Base-by-base conservation (phyloP, 2,113 vertebrate genomes). In the Sterrhoptilus dennistouni region DNA sequence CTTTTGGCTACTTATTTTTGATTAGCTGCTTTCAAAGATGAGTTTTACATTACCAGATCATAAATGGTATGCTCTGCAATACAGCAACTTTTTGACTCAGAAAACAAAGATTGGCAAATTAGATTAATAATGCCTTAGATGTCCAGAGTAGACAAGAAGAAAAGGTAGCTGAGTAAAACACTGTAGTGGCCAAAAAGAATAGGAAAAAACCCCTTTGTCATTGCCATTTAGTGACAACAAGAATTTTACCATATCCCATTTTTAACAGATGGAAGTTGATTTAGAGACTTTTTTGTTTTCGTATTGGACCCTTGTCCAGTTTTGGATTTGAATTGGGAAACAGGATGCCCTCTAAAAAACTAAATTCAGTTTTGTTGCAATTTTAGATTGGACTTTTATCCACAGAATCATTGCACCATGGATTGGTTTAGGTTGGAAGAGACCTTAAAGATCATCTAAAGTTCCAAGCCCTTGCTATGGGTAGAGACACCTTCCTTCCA, bases 171-270 rank as follows among this genome's bases (percentile, higher is more conserved):
- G 14, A 72, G 10, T 49, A 65, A 61, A 95, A 65, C 28, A 68
- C 4, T 28, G 2, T 14, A 71, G 3, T 29, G 5, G 35, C 20
- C 3, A 42, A 17, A 65, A 83, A 83, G 59, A 60, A 17, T 1
- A 38, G 4, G 7, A 40, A 29, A 74, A 77, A 53, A 0, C 0
- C 0, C 2, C 4, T 54, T 81, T 68, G 5, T 8, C 9, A 52
- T 15, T 80, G 40, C 5, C 69, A 8, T 50, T 42, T 71, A 82
- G 22, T 36, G 20, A 70, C 13, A 71, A 8, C 0, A 18, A 59
- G 35, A 63, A 42, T 22, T 85, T 82, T 75, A 50, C 14, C 8
- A 27, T 33, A 19, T 20, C 8, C 23, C 5, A 20, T 45, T 61
- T 90, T 40, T 76, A 12, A 79, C 5, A 82, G 25, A 42, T 1